phyloP scores from a whole-genome alignment of 2,797 vertebrate genomes.

The Aeoliscus strigatus region DNA sequence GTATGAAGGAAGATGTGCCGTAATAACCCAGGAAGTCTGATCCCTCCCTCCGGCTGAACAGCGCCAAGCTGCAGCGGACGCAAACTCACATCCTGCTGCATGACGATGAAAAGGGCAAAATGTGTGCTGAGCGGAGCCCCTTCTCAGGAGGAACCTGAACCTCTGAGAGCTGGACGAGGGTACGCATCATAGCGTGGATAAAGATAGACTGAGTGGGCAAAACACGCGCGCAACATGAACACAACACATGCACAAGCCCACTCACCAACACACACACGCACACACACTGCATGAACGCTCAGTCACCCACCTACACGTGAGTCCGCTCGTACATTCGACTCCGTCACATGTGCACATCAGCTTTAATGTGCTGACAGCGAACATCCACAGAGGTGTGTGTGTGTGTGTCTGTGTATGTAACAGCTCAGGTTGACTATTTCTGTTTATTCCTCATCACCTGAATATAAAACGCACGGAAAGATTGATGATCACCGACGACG shows the following conservation, averaged over 20 bases:
- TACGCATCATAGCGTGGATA: conserved; percentile 37
- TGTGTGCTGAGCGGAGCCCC: too few relatives aligned
- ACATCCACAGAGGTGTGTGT: too few relatives aligned
- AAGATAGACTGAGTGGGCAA: conserved; percentile 63
- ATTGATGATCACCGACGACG: too few relatives aligned
- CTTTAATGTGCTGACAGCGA: too few relatives aligned
- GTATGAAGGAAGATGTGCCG: conserved; percentile 20
- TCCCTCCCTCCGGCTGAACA: conserved; percentile 20
- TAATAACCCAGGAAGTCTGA: conserved; percentile 28
- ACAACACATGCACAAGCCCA: conserved; percentile 4
- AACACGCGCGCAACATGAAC: conserved; percentile 34
- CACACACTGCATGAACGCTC: not conserved
- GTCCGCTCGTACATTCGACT: too few relatives aligned
- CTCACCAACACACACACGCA: not conserved
- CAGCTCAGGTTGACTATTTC: too few relatives aligned
- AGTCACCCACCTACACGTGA: conserved; percentile 33
- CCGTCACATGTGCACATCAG: too few relatives aligned
- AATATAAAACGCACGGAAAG: too few relatives aligned
- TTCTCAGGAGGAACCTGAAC: too few relatives aligned
- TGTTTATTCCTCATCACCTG: too few relatives aligned
- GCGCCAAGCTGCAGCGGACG: conserved; percentile 24
- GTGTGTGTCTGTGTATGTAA: too few relatives aligned
- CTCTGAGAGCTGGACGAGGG: conserved; percentile 22
- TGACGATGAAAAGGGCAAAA: too few relatives aligned
- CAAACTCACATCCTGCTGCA: conserved; percentile 6